Evolutionary conservation across 2,113 vertebrate genomes (phyloP).

Genomic region (Heterotilapia buettikoferi): DNA sequence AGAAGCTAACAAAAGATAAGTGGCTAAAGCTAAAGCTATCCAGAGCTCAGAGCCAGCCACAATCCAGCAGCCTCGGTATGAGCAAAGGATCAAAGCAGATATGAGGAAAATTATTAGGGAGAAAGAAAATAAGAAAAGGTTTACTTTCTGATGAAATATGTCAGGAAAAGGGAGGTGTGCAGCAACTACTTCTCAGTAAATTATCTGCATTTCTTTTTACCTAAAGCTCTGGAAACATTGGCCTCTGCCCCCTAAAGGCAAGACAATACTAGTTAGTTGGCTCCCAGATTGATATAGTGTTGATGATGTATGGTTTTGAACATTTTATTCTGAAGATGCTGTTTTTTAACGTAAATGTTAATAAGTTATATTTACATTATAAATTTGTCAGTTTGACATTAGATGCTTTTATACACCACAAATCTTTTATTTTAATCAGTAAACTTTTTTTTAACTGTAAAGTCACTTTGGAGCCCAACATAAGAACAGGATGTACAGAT

Average conservation of each 20-base stretch:
- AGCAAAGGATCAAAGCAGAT: neutral
- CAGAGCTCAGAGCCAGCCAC: neutral
- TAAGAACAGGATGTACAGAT: fast-evolving
- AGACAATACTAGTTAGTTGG: neutral
- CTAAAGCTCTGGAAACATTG: neutral
- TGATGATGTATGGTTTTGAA: neutral
- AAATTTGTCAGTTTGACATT: neutral
- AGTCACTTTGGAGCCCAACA: neutral
- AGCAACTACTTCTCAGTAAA: neutral
- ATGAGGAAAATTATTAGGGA: neutral
- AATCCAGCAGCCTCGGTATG: neutral
- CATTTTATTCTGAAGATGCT: neutral
- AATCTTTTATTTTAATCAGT: neutral
- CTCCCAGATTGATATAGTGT: neutral
- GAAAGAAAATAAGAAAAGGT: neutral
- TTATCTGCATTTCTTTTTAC: neutral
- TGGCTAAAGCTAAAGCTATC: neutral
- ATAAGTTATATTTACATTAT: neutral
- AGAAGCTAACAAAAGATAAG: neutral
- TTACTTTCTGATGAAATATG: neutral
- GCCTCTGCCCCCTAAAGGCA: neutral
- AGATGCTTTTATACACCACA: neutral
- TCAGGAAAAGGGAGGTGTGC: neutral
- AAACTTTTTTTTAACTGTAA: neutral
- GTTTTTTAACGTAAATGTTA: neutral